phyloP scores from a whole-genome alignment of 2,113 vertebrate species.

The Podiceps cristatus region DNA sequence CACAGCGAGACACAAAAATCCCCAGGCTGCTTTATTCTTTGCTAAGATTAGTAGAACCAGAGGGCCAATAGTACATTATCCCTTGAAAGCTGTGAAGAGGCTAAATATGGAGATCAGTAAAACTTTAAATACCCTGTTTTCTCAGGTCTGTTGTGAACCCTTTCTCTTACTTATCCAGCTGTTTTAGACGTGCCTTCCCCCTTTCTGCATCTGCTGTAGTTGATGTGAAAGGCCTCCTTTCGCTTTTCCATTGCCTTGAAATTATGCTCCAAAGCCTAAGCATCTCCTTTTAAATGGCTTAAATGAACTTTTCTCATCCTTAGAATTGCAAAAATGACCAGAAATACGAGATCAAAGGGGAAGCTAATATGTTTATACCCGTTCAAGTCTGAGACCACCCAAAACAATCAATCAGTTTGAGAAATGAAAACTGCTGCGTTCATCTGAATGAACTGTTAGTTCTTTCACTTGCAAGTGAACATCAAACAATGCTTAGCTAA shows the following conservation, averaged over 20 bases:
- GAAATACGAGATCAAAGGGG: background rate
- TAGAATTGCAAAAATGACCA: background rate
- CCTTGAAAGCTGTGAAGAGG: background rate
- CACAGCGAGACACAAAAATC: background rate
- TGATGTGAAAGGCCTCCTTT: background rate
- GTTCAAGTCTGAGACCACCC: background rate
- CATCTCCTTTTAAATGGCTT: background rate
- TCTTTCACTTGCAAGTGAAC: background rate
- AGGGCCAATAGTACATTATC: background rate
- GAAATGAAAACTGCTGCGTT: background rate
- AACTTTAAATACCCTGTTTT: background rate
- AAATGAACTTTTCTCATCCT: background rate
- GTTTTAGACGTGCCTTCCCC: background rate
- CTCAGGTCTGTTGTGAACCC: background rate
- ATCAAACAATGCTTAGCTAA: background rate
- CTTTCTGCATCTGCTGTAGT: background rate
- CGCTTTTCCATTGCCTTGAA: background rate
- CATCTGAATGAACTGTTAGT: background rate
- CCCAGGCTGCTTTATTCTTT: background rate
- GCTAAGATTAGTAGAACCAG: background rate
- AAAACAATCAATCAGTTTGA: background rate
- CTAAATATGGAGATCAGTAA: background rate
- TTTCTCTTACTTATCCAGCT: background rate
- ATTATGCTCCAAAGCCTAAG: background rate
- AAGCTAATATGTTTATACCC: background rate